Base-by-base conservation (phyloP, 2,888 invertebrate species). In the Apodemia hepburni region DNA sequence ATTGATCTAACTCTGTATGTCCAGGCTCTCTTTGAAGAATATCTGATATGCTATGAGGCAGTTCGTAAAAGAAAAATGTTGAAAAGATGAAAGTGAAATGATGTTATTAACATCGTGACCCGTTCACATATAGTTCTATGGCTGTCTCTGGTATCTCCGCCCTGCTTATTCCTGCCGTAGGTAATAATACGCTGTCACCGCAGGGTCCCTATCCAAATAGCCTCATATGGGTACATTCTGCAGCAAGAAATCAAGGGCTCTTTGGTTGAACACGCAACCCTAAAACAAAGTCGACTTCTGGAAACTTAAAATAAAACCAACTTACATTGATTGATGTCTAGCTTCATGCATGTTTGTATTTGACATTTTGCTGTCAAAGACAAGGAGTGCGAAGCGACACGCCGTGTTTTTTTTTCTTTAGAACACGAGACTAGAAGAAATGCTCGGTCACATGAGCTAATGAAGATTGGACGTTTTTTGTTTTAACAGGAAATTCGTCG, bases 321-420 rank as follows among this genome's bases (percentile, higher is more conserved):
- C 78, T 79, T 73, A 80, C 78, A 83, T 84, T 87, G 87, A 89
- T 88, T 87, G 87, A 89, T 88, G 86, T 82, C 77, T 74, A 76
- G 82, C 80, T 78, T 77, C 83, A 81, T 79, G 80, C 80, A 75
- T 83, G 81, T 77, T 81, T 77, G 84, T 83, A 84, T 87, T 83
- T 88, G 89, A 89, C 87, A 74, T 79, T 72, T 74, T 73, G 73
- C 76, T 77, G 80, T 82, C 82, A 82, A 81, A 84, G 79, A 80
- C 79, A 82, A 80, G 81, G 81, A 85, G 85, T 81, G 82, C 75
- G 79, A 80, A 76, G 74, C 74, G 81, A 82, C 75, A 76, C 73
- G 79, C 73, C 73, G 72, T 83, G 81, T 81, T 84, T 82, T 80
- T 74, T 77, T 71, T 77, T 74, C 77, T 78, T 83, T 79, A 77